A percentile compares a stretch with the other conserved stretches of the same genome.
These are phyloP conservation scores for Radopholus similis DNA, from an alignment of 1,140 invertebrate species.

Conservation along the genomic window DNA sequence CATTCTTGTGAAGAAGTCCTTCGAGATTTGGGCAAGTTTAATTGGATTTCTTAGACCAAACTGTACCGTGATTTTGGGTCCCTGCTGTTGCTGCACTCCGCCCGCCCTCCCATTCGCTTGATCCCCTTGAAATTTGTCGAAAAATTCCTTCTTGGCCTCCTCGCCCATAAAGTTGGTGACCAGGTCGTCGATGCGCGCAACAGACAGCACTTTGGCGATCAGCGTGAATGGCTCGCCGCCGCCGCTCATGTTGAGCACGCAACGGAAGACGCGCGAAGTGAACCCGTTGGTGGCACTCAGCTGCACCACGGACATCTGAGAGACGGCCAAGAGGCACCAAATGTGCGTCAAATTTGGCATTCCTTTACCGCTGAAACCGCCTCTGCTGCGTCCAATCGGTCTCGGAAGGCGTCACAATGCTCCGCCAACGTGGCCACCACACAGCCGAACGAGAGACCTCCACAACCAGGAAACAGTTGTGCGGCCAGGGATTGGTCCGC, in stretches of 20 bases:
- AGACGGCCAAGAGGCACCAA: background rate
- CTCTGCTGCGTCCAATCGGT: background rate
- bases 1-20: background rate
- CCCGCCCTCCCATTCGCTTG: background rate
- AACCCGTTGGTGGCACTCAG: constrained; percentile 8
- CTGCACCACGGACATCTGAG: background rate
- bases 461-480: background rate
- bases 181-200: background rate
- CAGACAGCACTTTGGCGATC: constrained; percentile 3
- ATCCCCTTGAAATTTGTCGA: background rate
- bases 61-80: background rate
- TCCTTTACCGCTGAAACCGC: background rate
- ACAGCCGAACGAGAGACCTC: background rate
- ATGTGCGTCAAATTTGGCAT: background rate
- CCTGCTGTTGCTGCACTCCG: background rate
- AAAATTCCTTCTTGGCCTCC: background rate
- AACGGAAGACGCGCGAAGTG: constrained; percentile 3
- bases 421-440: background rate
- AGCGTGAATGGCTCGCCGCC: background rate
- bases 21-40: background rate
- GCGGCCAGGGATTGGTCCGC: background rate
- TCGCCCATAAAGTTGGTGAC: constrained; percentile 2
- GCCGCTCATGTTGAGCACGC: background rate
- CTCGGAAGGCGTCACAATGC: background rate
- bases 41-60: background rate